Evolutionary conservation across 2,113 vertebrate genomes (phyloP).

Genomic region (Ellobius talpinus): DNA sequence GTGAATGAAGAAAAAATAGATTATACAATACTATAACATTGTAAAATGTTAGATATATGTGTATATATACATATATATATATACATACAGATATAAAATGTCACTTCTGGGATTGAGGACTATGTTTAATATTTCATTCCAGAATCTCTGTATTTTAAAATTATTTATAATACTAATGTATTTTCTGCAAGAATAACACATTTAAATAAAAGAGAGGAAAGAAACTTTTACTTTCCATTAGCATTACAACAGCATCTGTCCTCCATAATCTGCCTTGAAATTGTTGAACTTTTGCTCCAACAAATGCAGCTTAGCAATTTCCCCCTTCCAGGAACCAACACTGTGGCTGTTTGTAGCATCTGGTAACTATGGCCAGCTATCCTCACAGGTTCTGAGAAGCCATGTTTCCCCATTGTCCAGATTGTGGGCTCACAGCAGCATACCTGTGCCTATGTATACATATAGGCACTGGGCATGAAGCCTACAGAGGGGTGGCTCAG

Average conservation of each 20-base stretch:
- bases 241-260: background rate
- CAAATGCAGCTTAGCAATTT: background rate
- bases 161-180: slow-evolving; percentile 36
- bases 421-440: background rate
- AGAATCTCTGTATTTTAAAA: slow-evolving; percentile 35
- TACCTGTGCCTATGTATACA: background rate
- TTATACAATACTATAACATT: background rate
- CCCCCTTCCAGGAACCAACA: background rate
- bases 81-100: background rate
- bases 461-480: background rate
- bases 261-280: background rate
- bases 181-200: background rate
- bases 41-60: background rate
- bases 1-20: background rate
- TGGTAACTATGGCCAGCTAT: background rate
- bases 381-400: background rate
- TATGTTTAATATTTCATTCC: background rate
- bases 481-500: background rate
- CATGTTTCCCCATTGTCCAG: background rate
- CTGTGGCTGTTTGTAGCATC: background rate
- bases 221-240: background rate
- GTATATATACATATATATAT: background rate
- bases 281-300: background rate
- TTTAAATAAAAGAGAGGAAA: background rate
- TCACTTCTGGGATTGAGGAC: background rate